These are phyloP conservation scores for Ophioninae sp. DNA, from an alignment of 2,888 invertebrate species.

Conservation along the genomic window DNA sequence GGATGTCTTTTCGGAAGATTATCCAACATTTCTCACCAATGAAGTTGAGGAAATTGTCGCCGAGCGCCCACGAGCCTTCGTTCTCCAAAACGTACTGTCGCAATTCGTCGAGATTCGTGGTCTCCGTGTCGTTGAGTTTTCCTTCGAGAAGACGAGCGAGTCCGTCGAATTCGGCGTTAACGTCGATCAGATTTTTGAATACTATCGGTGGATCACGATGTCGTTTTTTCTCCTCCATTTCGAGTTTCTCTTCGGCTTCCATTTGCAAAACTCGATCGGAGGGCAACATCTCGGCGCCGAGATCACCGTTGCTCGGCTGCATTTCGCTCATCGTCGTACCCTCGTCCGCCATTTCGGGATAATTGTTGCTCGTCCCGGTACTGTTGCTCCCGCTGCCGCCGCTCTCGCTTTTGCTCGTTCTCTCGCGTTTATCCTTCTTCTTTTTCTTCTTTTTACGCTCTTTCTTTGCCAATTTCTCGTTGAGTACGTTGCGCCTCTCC, in stretches of 20 bases:
- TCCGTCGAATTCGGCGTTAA: slow-evolving; percentile 88
- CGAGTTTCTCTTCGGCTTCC: slow-evolving; percentile 85
- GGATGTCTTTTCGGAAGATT: background rate
- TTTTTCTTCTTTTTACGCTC: slow-evolving; percentile 89
- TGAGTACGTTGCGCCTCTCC: slow-evolving; percentile 86
- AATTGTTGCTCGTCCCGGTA: slow-evolving; percentile 74
- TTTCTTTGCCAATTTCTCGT: slow-evolving; percentile 88
- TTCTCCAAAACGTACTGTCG: slow-evolving; percentile 93
- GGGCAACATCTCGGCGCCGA: slow-evolving; percentile 79
- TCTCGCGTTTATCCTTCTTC: slow-evolving; percentile 83
- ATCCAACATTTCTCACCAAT: slow-evolving; percentile 83
- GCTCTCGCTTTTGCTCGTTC: slow-evolving; percentile 71
- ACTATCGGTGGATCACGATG: slow-evolving; percentile 91
- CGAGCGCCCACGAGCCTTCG: slow-evolving; percentile 96
- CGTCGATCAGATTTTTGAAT: slow-evolving; percentile 87
- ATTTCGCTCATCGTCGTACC: slow-evolving; percentile 69
- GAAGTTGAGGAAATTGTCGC: slow-evolving; percentile 92
- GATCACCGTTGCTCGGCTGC: slow-evolving; percentile 73
- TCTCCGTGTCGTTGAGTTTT: slow-evolving; percentile 88
- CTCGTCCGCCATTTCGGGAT: slow-evolving; percentile 77
- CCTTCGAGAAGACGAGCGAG: slow-evolving; percentile 87
- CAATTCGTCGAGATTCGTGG: slow-evolving; percentile 89
- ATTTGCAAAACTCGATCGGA: slow-evolving; percentile 83
- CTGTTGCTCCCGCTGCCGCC: slow-evolving; percentile 75
- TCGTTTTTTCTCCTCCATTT: slow-evolving; percentile 87